A percentile compares a stretch with the other conserved stretches of the same genome.
These are phyloP conservation scores for Rhogogaster chlorosoma DNA, from an alignment of 2,888 invertebrate genomes.

Conservation along the genomic window DNA sequence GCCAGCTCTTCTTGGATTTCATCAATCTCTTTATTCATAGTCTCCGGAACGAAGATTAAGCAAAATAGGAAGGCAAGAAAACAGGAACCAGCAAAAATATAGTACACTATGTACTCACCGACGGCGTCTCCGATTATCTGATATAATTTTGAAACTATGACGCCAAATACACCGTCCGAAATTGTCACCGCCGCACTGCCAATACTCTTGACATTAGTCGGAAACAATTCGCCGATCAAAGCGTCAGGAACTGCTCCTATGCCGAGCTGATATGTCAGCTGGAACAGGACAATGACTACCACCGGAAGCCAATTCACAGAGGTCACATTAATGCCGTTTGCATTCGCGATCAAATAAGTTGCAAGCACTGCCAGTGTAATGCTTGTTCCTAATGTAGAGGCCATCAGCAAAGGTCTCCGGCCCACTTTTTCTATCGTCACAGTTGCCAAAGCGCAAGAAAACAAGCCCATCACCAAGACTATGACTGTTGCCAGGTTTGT, in stretches of 20 bases:
- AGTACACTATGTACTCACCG: slow-evolving; percentile 66
- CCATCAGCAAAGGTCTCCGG: slow-evolving; percentile 77
- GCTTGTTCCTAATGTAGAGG: slow-evolving; percentile 76
- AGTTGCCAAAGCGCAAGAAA: slow-evolving; percentile 72
- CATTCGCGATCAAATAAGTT: slow-evolving; percentile 65
- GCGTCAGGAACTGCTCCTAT: slow-evolving; percentile 73
- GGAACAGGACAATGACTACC: slow-evolving; percentile 70
- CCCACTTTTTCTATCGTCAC: slow-evolving; percentile 78
- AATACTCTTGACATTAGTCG: slow-evolving; percentile 71
- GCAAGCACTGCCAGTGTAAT: slow-evolving; percentile 68
- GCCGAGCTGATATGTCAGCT: slow-evolving; percentile 72
- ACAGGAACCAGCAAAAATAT: slow-evolving; percentile 69
- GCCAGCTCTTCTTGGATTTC: slow-evolving; percentile 71
- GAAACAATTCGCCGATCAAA: slow-evolving; percentile 73
- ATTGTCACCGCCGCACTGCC: slow-evolving; percentile 71
- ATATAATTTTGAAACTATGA: slow-evolving; percentile 72
- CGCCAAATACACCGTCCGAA: slow-evolving; percentile 73
- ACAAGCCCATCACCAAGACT: slow-evolving; percentile 78
- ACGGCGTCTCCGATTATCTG: slow-evolving; percentile 67
- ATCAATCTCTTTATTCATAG: slow-evolving; percentile 71
- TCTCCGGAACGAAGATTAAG: slow-evolving; percentile 70
- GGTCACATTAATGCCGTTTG: slow-evolving; percentile 61
- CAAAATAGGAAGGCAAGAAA: slow-evolving; percentile 70
- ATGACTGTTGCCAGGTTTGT: slow-evolving; percentile 76
- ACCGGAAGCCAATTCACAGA: slow-evolving; percentile 69